Percentiles rank a stretch among this genome's conserved stretches.
phyloP scores from a whole-genome alignment of 2,113 vertebrate species.

The Amia ocellicauda region DNA sequence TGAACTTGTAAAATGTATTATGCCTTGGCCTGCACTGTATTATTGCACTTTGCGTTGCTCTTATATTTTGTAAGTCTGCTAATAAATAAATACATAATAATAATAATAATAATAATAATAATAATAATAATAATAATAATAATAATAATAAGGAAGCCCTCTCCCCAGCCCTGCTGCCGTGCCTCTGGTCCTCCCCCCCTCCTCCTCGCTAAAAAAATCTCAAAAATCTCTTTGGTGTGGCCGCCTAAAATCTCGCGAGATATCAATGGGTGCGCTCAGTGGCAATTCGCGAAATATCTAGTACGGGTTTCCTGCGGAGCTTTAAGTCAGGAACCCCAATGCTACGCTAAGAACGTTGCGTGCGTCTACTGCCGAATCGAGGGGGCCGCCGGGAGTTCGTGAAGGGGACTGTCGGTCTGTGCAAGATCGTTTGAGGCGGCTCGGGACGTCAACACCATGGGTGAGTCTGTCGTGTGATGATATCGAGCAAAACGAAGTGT shows the following conservation, averaged over 20 bases:
- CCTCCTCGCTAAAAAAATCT: slow-evolving; percentile 46
- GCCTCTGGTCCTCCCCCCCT: slow-evolving; percentile 3
- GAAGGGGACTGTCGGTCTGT: slow-evolving; percentile 65
- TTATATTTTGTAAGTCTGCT: too few relatives aligned
- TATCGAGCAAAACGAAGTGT: neutral
- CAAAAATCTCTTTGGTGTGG: slow-evolving; percentile 21
- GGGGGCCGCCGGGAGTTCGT: slow-evolving; percentile 32
- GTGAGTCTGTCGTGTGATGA: slow-evolving; percentile 46
- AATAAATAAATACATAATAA: too few relatives aligned
- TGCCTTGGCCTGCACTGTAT: too few relatives aligned
- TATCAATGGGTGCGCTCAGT: neutral
- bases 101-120: too few relatives aligned
- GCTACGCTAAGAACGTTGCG: slow-evolving; percentile 40
- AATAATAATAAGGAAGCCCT: too few relatives aligned
- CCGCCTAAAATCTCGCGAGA: slow-evolving; percentile 41
- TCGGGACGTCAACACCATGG: slow-evolving; percentile 65
- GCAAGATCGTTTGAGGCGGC: slow-evolving; percentile 62
- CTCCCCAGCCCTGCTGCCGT: too few relatives aligned
- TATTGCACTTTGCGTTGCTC: too few relatives aligned
- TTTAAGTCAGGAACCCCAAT: neutral
- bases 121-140: too few relatives aligned
- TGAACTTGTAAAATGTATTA: too few relatives aligned
- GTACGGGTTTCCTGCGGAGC: slow-evolving; percentile 28
- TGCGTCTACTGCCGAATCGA: slow-evolving; percentile 18
- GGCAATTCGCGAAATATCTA: slow-evolving; percentile 42